Evolutionary conservation across 2,113 vertebrate species (phyloP).

Genomic region (Psammodynastes pulverulentus): DNA sequence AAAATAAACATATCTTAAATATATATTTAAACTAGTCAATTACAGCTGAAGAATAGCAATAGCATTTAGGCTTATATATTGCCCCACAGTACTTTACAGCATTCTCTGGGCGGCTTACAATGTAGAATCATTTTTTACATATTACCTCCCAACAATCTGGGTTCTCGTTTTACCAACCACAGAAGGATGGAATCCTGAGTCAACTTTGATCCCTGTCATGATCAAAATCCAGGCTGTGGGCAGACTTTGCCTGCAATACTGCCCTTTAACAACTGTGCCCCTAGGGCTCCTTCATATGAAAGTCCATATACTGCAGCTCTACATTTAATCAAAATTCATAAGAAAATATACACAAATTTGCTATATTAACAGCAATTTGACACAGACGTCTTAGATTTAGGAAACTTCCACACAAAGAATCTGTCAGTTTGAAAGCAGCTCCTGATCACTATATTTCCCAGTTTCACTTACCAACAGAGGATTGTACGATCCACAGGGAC

Average conservation of each 20-base stretch:
- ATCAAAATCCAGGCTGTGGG: neutral
- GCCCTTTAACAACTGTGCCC: neutral
- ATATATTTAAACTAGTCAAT: neutral
- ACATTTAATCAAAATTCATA: neutral
- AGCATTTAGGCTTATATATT: neutral
- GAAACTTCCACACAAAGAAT: neutral
- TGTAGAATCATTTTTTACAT: neutral
- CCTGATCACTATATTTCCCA: neutral
- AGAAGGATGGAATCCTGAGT: neutral
- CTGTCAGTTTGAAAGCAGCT: neutral
- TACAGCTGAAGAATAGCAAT: neutral
- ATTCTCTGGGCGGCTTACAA: neutral
- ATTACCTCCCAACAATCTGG: neutral
- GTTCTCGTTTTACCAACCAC: neutral
- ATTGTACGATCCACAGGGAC: constrained; percentile 80
- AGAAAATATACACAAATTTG: neutral
- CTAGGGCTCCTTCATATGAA: neutral
- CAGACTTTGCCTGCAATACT: neutral
- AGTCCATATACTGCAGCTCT: neutral
- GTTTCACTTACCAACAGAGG: constrained; percentile 81
- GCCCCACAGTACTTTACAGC: neutral
- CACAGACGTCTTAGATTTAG: neutral
- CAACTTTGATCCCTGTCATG: neutral
- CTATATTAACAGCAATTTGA: neutral
- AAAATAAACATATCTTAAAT: neutral